A percentile compares a stretch with the other conserved stretches of the same genome.
Conservation (phyloP, 2,888 invertebrate genomes). For the Chloromyia formosa region DNA sequence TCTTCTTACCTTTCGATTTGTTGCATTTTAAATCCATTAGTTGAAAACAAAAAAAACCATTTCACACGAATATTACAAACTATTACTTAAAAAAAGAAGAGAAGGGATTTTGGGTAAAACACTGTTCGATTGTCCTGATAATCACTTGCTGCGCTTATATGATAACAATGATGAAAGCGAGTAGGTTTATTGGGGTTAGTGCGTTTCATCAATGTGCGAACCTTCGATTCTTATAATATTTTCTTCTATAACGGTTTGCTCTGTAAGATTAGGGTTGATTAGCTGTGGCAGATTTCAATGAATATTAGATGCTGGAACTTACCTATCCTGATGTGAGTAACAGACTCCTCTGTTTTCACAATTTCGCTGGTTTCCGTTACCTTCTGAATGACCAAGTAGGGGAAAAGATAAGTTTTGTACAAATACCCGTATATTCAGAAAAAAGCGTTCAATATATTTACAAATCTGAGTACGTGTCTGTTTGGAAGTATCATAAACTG, state of each 20-base stretch:
- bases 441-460: too few relatives aligned
- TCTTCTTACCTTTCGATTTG: neutral
- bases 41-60: neutral
- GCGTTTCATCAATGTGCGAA: slow-evolving; percentile 60
- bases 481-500: too few relatives aligned
- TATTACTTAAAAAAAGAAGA: neutral
- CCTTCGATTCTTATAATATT: slow-evolving; percentile 61
- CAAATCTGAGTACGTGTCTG: too few relatives aligned
- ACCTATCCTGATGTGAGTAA: slow-evolving; percentile 63
- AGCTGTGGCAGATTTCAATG: neutral
- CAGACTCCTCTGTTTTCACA: slow-evolving; percentile 61
- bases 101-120: neutral
- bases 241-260: slow-evolving; percentile 63
- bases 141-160: slow-evolving; percentile 55
- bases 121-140: neutral
- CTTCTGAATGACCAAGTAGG: slow-evolving; percentile 56
- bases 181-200: slow-evolving; percentile 47
- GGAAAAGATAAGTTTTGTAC: too few relatives aligned
- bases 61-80: neutral
- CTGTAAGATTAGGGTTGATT: slow-evolving; percentile 51
- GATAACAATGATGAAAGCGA: slow-evolving; percentile 56
- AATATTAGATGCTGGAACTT: slow-evolving; percentile 51
- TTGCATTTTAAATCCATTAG: too few relatives aligned
- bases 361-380: slow-evolving; percentile 62
- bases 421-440: too few relatives aligned